These are phyloP conservation scores for Gymnothorax reevesii DNA, from an alignment of 2,797 vertebrate species.

Conservation along the genomic window DNA sequence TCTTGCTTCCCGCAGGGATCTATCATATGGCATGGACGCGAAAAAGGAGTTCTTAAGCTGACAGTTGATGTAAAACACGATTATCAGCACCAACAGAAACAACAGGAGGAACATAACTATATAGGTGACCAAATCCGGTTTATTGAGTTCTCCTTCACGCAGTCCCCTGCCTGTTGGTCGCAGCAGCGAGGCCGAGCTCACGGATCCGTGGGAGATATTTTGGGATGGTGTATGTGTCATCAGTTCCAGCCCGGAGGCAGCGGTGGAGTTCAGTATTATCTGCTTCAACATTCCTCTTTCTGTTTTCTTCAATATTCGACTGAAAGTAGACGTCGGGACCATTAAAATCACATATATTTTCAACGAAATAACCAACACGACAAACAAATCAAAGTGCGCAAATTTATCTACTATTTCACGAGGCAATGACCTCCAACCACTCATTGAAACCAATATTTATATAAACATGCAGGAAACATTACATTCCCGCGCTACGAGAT, in stretches of 20 bases:
- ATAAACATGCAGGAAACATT: neutral
- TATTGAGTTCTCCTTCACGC: conserved; percentile 87
- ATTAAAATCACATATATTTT: conserved; percentile 2
- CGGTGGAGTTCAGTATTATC: conserved; percentile 88
- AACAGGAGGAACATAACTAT: conserved; percentile 92
- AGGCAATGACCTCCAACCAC: neutral
- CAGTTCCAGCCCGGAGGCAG: conserved; percentile 78
- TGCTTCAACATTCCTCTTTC: conserved; percentile 84
- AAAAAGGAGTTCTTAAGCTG: conserved; percentile 97
- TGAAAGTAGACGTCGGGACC: conserved; percentile 31
- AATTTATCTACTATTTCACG: neutral
- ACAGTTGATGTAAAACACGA: conserved; percentile 97
- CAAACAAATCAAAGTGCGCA: neutral
- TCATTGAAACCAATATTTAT: neutral
- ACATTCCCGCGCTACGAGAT: neutral
- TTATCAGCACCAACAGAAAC: conserved; percentile 88
- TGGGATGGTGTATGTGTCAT: conserved; percentile 83
- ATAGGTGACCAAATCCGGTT: conserved; percentile 93
- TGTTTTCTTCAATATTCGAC: conserved; percentile 36
- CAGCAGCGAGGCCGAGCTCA: conserved; percentile 86
- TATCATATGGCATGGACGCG: conserved; percentile 94
- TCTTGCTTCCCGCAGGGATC: conserved; percentile 90
- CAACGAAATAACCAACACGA: neutral
- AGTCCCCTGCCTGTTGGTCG: conserved; percentile 84
- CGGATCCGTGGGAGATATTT: conserved; percentile 83